Conservation (phyloP, 2,113 vertebrate genomes). For the Zeus faber region DNA sequence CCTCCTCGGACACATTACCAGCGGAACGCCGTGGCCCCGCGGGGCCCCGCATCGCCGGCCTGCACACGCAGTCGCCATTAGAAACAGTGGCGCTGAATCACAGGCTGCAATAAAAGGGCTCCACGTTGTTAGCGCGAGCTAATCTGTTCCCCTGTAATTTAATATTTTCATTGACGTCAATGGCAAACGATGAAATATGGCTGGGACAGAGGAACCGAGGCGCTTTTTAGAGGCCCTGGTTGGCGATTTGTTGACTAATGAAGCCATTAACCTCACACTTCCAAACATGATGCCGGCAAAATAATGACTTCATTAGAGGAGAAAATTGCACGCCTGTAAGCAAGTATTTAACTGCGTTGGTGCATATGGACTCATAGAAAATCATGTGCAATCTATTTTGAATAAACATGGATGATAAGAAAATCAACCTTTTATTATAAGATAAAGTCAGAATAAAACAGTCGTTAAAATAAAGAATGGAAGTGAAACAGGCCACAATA, state of each 20-base stretch:
- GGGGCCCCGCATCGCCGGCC: constrained; percentile 41
- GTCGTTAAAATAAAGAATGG: too few relatives aligned
- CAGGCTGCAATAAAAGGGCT: constrained; percentile 58
- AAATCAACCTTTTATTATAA: too few relatives aligned
- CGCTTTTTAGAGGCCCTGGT: constrained; percentile 53
- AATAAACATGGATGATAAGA: too few relatives aligned
- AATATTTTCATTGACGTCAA: constrained; percentile 59
- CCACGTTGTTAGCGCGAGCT: constrained; percentile 50
- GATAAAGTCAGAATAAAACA: too few relatives aligned
- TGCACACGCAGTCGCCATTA: constrained; percentile 29
- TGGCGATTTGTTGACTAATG: constrained; percentile 73
- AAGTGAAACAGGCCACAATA: too few relatives aligned
- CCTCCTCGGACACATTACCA: constrained; percentile 9
- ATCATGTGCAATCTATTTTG: too few relatives aligned
- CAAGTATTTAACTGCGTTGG: constrained; percentile 42
- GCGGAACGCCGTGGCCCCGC: constrained; percentile 3
- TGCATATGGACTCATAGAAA: constrained; percentile 50
- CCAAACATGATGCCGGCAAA: constrained; percentile 68
- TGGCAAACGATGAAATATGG: constrained; percentile 71
- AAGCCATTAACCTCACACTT: constrained; percentile 76
- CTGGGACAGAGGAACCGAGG: constrained; percentile 37
- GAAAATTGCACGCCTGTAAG: constrained; percentile 48
- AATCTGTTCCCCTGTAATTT: constrained; percentile 68
- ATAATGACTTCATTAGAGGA: constrained; percentile 70
- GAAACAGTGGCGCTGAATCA: constrained; percentile 53